These are phyloP conservation scores for Thamnaconus septentrionalis DNA, from an alignment of 2,113 vertebrate genomes.

Conservation along the genomic window DNA sequence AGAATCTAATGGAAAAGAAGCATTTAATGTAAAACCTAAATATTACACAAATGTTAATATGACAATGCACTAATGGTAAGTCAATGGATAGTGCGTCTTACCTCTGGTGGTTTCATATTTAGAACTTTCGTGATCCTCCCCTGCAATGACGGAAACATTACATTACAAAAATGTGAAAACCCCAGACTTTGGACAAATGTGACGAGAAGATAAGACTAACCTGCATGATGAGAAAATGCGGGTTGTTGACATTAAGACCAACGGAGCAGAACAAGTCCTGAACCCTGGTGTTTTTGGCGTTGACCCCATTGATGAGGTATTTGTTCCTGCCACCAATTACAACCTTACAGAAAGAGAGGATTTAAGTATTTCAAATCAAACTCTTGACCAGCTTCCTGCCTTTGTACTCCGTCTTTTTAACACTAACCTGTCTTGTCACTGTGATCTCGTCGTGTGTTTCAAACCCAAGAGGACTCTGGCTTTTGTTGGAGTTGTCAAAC, in stretches of 20 bases:
- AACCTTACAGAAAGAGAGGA: slow-evolving; percentile 68
- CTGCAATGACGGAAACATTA: slow-evolving; percentile 67
- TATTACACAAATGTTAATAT: neutral
- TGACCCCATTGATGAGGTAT: slow-evolving; percentile 93
- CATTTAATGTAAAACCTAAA: neutral
- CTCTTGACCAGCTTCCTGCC: no score
- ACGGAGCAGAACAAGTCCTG: slow-evolving; percentile 95
- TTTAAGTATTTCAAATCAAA: no score
- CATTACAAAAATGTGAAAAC: neutral
- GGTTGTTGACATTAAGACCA: slow-evolving; percentile 97
- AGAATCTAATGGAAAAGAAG: slow-evolving; percentile 80
- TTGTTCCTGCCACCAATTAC: slow-evolving; percentile 91
- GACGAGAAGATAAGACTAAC: slow-evolving; percentile 60
- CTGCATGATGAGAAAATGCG: slow-evolving; percentile 99
- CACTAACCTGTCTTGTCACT: slow-evolving; percentile 88
- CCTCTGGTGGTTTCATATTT: slow-evolving; percentile 98
- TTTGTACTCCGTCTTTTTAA: neutral
- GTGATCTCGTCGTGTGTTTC: slow-evolving; percentile 89
- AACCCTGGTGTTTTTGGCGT: slow-evolving; percentile 84
- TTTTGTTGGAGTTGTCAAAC: slow-evolving; percentile 95
- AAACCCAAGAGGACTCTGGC: slow-evolving; percentile 89
- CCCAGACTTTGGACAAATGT: neutral
- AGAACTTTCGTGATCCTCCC: slow-evolving; percentile 96
- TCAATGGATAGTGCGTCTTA: slow-evolving; percentile 56
- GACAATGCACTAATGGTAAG: neutral